A percentile compares a stretch with the other conserved stretches of the same genome.
Evolutionary conservation across 2,888 invertebrate genomes (phyloP).

Genomic region (Nipponacmea schrenckii): DNA sequence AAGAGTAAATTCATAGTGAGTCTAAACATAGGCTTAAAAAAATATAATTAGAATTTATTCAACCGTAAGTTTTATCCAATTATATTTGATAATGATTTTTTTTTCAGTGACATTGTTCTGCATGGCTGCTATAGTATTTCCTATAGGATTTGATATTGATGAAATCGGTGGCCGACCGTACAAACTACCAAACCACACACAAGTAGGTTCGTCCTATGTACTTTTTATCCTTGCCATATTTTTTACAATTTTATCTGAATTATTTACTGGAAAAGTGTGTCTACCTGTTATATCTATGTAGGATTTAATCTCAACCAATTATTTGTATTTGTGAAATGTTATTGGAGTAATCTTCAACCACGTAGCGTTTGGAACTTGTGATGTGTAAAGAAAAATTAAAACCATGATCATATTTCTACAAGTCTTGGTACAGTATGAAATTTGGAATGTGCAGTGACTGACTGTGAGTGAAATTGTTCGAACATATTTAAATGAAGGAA

Average conservation of each 20-base stretch:
- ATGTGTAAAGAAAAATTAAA: neutral
- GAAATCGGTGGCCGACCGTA: slow-evolving; percentile 34
- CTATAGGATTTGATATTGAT: slow-evolving; percentile 33
- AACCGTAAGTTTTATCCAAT: no score
- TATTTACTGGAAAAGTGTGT: slow-evolving; percentile 34
- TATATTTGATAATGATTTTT: neutral
- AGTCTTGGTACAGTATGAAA: no score
- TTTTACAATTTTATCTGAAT: slow-evolving; percentile 34
- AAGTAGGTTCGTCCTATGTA: slow-evolving; percentile 35
- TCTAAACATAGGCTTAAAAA: no score
- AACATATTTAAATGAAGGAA: no score
- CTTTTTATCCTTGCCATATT: slow-evolving; percentile 35
- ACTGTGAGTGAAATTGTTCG: no score
- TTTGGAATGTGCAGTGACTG: no score
- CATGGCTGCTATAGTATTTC: slow-evolving; percentile 33
- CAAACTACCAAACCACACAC: slow-evolving; percentile 33
- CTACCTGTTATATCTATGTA: slow-evolving; percentile 23
- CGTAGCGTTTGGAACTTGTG: neutral
- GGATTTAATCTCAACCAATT: no score
- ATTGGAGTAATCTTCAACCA: neutral
- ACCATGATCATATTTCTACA: neutral
- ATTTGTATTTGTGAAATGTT: no score
- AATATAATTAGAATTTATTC: no score
- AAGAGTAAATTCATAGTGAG: no score
- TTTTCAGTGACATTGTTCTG: slow-evolving; percentile 33